Conservation (phyloP, 2,113 vertebrate genomes). For the Erpornis zantholeuca region DNA sequence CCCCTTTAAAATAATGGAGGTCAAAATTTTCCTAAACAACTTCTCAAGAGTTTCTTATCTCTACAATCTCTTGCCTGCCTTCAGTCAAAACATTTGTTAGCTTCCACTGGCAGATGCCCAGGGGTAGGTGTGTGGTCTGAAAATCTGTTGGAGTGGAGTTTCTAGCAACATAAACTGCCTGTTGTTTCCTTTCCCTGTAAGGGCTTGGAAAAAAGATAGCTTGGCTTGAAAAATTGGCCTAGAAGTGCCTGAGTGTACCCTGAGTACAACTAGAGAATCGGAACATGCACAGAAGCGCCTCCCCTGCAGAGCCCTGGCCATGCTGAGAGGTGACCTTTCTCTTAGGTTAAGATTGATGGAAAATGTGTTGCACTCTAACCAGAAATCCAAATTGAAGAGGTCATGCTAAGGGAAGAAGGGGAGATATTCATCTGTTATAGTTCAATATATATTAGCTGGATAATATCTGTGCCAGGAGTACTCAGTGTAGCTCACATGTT, state of each 20-base stretch:
- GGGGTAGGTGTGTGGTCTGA: slow-evolving; percentile 14
- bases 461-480: background rate
- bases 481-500: background rate
- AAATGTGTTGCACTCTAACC: background rate
- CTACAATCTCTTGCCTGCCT: background rate
- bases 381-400: background rate
- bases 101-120: background rate
- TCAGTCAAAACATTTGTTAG: background rate
- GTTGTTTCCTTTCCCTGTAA: slow-evolving; percentile 16
- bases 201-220: background rate
- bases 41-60: background rate
- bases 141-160: background rate
- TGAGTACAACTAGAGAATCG: background rate
- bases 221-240: background rate
- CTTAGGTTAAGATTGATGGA: background rate
- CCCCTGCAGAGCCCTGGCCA: background rate
- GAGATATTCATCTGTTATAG: background rate
- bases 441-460: background rate
- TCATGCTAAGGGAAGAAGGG: background rate
- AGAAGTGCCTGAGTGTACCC: background rate
- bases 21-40: background rate
- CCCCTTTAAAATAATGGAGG: background rate
- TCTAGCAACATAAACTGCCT: background rate
- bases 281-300: background rate
- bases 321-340: background rate